Conservation (phyloP, 2,113 vertebrate species). For the Rattus rattus region DNA sequence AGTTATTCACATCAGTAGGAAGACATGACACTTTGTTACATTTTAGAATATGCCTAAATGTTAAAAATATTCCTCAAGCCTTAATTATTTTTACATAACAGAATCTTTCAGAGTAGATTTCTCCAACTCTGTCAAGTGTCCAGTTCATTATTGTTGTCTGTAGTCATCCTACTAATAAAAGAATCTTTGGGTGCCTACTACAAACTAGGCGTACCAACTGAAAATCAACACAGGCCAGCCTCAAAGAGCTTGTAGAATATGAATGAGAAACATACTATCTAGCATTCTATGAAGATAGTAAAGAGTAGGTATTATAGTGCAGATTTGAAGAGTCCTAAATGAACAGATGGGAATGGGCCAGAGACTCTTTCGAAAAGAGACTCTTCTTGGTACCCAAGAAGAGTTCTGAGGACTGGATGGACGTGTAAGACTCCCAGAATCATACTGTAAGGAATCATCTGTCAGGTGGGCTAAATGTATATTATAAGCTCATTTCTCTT, state of each 20-base stretch:
- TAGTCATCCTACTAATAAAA: neutral
- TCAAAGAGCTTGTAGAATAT: neutral
- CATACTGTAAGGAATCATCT: neutral
- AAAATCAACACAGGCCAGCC: neutral
- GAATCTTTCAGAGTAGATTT: neutral
- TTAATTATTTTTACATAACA: neutral
- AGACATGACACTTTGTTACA: neutral
- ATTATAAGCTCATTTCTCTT: neutral
- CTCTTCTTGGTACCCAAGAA: neutral
- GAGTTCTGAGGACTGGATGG: neutral
- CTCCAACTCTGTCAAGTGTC: neutral
- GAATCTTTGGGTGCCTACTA: neutral
- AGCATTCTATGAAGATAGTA: neutral
- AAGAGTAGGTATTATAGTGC: neutral
- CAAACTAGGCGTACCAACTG: neutral
- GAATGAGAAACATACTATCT: neutral
- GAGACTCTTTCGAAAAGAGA: neutral
- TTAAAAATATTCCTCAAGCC: neutral
- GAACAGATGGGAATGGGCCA: neutral
- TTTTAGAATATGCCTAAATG: neutral
- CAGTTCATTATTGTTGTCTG: neutral
- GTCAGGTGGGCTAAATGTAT: accelerated
- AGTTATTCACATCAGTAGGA: neutral
- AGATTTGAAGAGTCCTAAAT: neutral
- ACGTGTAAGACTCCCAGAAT: neutral